Evolutionary conservation across 1,140 invertebrate species (phyloP).

Genomic region (Saccostrea echinata): DNA sequence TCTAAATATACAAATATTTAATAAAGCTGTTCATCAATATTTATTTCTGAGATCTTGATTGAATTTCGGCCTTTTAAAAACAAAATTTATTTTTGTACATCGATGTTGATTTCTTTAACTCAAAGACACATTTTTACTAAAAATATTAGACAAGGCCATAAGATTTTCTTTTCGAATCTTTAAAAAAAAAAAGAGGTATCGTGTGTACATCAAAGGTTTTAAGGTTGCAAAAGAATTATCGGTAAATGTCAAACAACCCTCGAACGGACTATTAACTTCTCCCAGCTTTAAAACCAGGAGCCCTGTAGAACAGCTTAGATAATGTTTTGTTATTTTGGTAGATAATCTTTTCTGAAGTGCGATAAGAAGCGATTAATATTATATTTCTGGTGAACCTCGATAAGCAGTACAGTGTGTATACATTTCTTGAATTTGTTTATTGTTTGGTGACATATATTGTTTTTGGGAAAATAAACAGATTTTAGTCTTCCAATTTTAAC

Average conservation of each 20-base stretch:
- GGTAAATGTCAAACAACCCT: slow-evolving; percentile 8
- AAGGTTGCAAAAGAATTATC: slow-evolving; percentile 25
- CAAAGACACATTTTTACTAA: neutral
- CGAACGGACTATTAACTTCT: slow-evolving; percentile 2
- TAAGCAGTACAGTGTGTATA: neutral
- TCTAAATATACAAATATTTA: too few relatives aligned
- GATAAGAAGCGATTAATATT: slow-evolving; percentile 6
- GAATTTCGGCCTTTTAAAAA: too few relatives aligned
- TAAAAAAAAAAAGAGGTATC: neutral
- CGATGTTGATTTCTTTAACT: neutral
- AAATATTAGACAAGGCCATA: neutral
- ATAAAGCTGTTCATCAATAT: neutral
- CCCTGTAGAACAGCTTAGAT: neutral
- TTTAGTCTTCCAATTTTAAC: neutral
- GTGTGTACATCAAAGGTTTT: neutral
- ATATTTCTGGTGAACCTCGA: neutral
- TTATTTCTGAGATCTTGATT: neutral
- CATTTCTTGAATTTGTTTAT: slow-evolving; percentile 11
- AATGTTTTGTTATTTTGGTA: neutral
- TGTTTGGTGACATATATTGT: slow-evolving; percentile 21
- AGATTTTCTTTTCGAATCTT: neutral
- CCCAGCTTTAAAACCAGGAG: neutral
- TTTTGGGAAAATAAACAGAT: slow-evolving; percentile 29
- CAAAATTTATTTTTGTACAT: neutral
- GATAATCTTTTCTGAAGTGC: slow-evolving; percentile 5